Percentiles rank a stretch among this genome's conserved stretches.
phyloP scores from a whole-genome alignment of 2,888 invertebrate species.

The Dysmachus trigonus region DNA sequence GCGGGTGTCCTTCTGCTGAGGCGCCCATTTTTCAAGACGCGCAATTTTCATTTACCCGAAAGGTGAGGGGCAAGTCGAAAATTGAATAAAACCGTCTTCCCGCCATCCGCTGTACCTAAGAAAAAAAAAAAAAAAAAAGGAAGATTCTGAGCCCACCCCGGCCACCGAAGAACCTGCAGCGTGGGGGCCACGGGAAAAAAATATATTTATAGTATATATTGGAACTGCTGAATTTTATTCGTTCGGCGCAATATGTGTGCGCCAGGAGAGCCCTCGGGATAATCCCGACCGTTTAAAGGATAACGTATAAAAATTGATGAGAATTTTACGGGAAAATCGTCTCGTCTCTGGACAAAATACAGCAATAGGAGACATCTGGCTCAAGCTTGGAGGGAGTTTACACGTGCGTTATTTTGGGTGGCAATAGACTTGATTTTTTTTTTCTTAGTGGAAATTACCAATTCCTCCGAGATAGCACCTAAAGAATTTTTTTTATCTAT shows the following conservation, averaged over 20 bases:
- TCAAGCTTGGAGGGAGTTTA: not conserved
- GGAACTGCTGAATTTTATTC: not conserved
- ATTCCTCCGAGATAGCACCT: not conserved
- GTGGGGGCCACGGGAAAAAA: not conserved
- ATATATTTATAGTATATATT: too few species aligned
- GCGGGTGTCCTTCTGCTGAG: slow-evolving; percentile 20
- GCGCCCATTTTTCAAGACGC: not conserved
- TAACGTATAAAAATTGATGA: slow-evolving; percentile 23
- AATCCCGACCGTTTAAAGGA: slow-evolving; percentile 1
- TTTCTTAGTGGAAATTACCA: not conserved
- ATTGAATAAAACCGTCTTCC: slow-evolving; percentile 14
- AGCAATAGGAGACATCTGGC: slow-evolving; percentile 10
- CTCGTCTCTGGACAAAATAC: slow-evolving; percentile 13
- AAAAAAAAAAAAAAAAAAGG: too few species aligned
- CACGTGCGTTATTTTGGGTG: not conserved
- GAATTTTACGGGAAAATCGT: slow-evolving; percentile 21
- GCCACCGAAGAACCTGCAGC: not conserved
- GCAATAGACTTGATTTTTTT: not conserved
- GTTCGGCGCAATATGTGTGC: slow-evolving; percentile 2
- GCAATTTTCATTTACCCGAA: slow-evolving; percentile 32
- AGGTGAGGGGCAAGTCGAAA: slow-evolving; percentile 25
- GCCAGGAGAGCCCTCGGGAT: not conserved
- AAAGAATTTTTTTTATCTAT: not conserved
- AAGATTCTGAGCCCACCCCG: not conserved
- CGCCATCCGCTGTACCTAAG: not conserved